Evolutionary conservation across 2,113 vertebrate genomes (phyloP).

Genomic region (Corythornis madagascariensis): DNA sequence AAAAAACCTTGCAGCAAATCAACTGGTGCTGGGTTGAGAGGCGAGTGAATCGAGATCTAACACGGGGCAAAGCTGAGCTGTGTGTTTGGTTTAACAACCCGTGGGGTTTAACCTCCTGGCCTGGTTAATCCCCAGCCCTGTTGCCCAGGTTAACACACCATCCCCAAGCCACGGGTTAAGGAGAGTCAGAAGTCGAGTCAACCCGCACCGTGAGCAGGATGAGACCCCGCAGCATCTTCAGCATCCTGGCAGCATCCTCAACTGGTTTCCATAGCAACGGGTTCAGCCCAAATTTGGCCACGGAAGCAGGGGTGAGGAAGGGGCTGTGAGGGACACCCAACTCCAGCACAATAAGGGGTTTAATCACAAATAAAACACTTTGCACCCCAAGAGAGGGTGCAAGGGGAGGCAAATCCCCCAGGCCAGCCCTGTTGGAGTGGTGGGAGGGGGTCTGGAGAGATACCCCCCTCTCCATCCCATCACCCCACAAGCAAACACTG

Average conservation of each 20-base stretch:
- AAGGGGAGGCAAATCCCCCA: neutral
- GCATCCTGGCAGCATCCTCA: neutral
- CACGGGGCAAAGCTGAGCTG: neutral
- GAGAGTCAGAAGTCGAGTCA: neutral
- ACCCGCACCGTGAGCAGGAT: neutral
- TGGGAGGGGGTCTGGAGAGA: too few relatives aligned
- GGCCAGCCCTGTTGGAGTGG: accelerated
- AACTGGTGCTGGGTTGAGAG: accelerated
- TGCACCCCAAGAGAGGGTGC: accelerated
- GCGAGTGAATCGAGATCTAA: accelerated
- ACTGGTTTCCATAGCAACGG: conserved; percentile 3
- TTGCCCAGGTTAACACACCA: neutral
- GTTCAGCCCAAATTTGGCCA: neutral
- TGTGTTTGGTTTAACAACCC: neutral
- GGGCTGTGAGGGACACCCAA: neutral
- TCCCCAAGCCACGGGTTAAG: accelerated
- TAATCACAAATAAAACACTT: neutral
- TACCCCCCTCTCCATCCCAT: neutral
- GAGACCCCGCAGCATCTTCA: conserved; percentile 17
- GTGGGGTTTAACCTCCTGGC: accelerated
- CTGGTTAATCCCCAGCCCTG: neutral
- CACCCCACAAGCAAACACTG: accelerated
- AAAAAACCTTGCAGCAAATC: accelerated
- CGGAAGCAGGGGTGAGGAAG: neutral
- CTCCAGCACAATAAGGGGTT: neutral